Percentiles rank a stretch among this genome's conserved stretches.
These are phyloP conservation scores for Arenaria interpres DNA, from an alignment of 2,113 vertebrate genomes.

Conservation along the genomic window DNA sequence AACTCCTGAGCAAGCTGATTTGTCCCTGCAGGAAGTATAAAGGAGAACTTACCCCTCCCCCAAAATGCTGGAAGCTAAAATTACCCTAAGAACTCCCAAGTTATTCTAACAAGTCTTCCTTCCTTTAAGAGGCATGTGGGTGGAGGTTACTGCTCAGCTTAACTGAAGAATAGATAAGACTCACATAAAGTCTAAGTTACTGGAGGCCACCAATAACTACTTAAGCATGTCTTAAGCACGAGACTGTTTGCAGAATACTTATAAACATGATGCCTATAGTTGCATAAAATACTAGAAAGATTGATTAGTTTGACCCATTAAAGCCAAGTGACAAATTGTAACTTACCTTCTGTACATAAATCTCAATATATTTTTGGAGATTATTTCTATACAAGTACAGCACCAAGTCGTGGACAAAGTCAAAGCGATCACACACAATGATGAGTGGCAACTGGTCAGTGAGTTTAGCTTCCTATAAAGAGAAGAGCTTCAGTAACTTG, in stretches of 20 bases:
- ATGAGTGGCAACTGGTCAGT: constrained; percentile 97
- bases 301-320: not conserved
- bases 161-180: not conserved
- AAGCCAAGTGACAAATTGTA: not conserved
- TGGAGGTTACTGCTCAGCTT: not conserved
- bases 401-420: constrained; percentile 97
- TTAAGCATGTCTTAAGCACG: not conserved
- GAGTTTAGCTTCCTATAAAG: constrained; percentile 92
- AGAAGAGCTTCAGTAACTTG: constrained; percentile 36
- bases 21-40: not conserved
- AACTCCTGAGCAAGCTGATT: not conserved
- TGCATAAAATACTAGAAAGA: not conserved
- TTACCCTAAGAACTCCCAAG: not conserved
- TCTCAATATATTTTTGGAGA: constrained; percentile 98
- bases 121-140: not conserved
- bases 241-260: not conserved
- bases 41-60: not conserved
- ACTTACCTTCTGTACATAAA: constrained; percentile 97
- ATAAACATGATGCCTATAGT: fast-evolving
- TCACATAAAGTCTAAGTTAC: not conserved
- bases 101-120: not conserved
- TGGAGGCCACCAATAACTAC: not conserved
- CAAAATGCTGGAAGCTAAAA: not conserved
- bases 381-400: constrained; percentile 98
- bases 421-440: constrained; percentile 97